Percentiles rank a stretch among this genome's conserved stretches.
Conservation (phyloP, 2,797 vertebrate genomes). For the Graptemys geographica region DNA sequence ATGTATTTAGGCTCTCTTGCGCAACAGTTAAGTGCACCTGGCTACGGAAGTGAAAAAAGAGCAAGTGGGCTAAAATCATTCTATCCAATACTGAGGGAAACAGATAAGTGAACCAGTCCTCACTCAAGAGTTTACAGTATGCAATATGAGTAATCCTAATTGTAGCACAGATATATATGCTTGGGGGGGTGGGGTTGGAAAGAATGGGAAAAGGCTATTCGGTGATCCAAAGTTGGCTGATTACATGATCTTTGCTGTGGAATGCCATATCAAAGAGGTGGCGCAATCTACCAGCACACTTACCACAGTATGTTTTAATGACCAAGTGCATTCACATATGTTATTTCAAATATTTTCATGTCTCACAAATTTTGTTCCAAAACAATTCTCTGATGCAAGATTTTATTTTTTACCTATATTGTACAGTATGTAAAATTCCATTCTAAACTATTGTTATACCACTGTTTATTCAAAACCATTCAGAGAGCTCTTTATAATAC, state of each 20-base stretch:
- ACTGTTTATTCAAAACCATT: neutral
- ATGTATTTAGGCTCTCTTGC: neutral
- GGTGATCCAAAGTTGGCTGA: neutral
- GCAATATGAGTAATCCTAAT: neutral
- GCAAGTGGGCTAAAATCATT: neutral
- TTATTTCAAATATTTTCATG: neutral
- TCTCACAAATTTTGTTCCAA: neutral
- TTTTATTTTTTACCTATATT: neutral
- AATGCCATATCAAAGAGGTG: neutral
- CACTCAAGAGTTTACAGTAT: neutral
- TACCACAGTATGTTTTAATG: neutral
- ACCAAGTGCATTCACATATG: accelerated
- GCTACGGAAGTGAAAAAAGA: neutral
- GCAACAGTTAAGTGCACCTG: neutral
- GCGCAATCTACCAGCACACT: neutral
- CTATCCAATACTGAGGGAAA: neutral
- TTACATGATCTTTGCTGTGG: neutral
- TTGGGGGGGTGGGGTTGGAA: neutral
- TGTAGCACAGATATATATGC: accelerated
- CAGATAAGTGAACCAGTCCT: neutral
- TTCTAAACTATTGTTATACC: neutral
- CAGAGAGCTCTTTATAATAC: neutral
- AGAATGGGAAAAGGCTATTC: neutral
- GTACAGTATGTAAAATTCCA: neutral
- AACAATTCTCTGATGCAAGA: neutral